These are phyloP conservation scores for Scaptomyza pallida DNA, from an alignment of 1,140 invertebrate genomes.

Conservation along the genomic window DNA sequence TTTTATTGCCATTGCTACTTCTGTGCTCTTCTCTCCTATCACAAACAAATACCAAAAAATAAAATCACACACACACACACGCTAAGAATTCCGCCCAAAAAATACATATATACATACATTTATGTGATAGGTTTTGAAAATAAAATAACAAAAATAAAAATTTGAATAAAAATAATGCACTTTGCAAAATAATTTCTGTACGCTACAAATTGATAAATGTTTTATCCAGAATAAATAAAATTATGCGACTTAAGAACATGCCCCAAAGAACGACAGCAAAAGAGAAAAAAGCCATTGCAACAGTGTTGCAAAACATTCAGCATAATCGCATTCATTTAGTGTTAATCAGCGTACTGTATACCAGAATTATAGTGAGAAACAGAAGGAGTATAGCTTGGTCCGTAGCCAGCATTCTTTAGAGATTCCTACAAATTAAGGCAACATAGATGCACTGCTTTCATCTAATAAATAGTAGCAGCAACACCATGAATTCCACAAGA, in stretches of 20 bases:
- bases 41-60: conserved; percentile 24
- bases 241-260: conserved; percentile 10
- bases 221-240: no score
- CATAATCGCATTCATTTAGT: conserved; percentile 44
- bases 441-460: conserved; percentile 46
- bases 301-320: conserved; percentile 22
- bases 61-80: conserved; percentile 53
- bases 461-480: conserved; percentile 18
- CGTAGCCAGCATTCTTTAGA: conserved; percentile 16
- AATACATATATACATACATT: conserved; percentile 71
- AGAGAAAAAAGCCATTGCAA: not conserved
- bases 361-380: conserved; percentile 12
- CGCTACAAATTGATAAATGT: conserved; percentile 26
- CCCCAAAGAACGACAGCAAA: not conserved
- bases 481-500: not conserved
- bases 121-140: conserved; percentile 82
- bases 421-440: conserved; percentile 4
- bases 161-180: conserved; percentile 22
- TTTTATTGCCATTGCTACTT: conserved; percentile 22
- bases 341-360: conserved; percentile 24
- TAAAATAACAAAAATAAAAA: conserved; percentile 31
- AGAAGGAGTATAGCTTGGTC: not conserved
- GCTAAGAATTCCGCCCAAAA: conserved; percentile 83
- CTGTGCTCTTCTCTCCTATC: conserved; percentile 29
- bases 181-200: conserved; percentile 6